Evolutionary conservation across 2,113 vertebrate species (phyloP).

Genomic region (Catagonus wagneri): DNA sequence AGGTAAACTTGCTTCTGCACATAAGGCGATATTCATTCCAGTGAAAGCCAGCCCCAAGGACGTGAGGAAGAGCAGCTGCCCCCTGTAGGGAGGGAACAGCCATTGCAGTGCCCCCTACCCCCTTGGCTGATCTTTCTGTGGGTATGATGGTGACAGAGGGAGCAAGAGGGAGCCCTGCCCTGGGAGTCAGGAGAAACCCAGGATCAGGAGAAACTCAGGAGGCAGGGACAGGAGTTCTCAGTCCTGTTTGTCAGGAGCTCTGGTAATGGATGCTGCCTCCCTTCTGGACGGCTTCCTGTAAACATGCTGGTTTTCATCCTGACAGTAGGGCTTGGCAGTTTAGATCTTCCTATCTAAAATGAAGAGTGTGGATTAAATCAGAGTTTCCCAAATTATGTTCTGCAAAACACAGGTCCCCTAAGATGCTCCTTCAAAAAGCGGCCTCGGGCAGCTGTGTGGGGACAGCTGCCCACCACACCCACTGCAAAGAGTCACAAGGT

Average conservation of each 20-base stretch:
- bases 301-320: conserved; percentile 32
- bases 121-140: background rate
- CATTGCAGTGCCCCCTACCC: background rate
- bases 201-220: background rate
- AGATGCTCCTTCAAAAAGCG: background rate
- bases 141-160: background rate
- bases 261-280: background rate
- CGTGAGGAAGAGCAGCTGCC: background rate
- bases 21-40: conserved; percentile 40
- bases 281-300: conserved; percentile 7
- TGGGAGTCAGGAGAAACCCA: background rate
- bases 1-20: conserved; percentile 8
- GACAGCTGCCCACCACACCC: background rate
- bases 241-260: background rate
- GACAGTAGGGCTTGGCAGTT: background rate
- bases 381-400: background rate
- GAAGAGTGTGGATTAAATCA: conserved; percentile 30
- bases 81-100: background rate
- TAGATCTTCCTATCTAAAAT: conserved; percentile 39
- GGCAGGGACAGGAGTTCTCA: background rate
- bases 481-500: background rate
- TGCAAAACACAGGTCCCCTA: background rate
- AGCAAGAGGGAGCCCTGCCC: background rate
- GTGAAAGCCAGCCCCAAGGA: background rate
- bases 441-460: background rate